phyloP scores from a whole-genome alignment of 2,888 invertebrate genomes.

The Augiades crinisus region DNA sequence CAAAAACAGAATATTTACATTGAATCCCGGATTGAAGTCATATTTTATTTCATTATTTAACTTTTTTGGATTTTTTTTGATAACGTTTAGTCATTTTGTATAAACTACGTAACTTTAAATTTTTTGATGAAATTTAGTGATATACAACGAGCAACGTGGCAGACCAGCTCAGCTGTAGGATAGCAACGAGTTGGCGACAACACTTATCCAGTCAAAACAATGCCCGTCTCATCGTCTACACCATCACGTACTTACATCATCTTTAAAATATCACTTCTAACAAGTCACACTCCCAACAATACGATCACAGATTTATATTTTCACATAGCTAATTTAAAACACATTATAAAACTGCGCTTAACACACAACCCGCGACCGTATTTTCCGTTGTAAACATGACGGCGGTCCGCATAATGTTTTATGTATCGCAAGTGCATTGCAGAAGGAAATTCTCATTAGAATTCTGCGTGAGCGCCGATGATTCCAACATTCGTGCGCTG shows the following conservation, averaged over 20 bases:
- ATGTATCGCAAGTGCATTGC: conserved; percentile 65
- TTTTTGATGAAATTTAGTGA: too few species aligned
- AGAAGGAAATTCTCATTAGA: conserved; percentile 74
- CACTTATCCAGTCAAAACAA: conserved; percentile 19
- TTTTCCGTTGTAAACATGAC: conserved; percentile 77
- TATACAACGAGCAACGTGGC: too few species aligned
- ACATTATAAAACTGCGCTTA: conserved; percentile 56
- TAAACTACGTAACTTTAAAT: too few species aligned
- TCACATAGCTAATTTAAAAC: conserved; percentile 57
- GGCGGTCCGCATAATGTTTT: conserved; percentile 66
- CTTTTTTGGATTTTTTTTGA: too few species aligned
- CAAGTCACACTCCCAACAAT: conserved; percentile 38
- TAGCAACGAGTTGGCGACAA: too few species aligned
- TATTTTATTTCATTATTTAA: too few species aligned
- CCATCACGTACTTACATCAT: conserved; percentile 40
- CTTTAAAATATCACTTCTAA: conserved; percentile 38
- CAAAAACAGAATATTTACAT: too few species aligned
- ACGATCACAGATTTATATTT: conserved; percentile 39
- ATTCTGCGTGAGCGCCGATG: conserved; percentile 72
- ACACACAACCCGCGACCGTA: conserved; percentile 60
- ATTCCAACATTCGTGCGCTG: conserved; percentile 71
- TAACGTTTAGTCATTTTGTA: too few species aligned
- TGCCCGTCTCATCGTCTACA: conserved; percentile 27
- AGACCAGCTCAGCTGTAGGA: too few species aligned
- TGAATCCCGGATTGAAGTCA: too few species aligned